Evolutionary conservation across 2,797 vertebrate species (phyloP).

Genomic region (Phoeniculus purpureus): DNA sequence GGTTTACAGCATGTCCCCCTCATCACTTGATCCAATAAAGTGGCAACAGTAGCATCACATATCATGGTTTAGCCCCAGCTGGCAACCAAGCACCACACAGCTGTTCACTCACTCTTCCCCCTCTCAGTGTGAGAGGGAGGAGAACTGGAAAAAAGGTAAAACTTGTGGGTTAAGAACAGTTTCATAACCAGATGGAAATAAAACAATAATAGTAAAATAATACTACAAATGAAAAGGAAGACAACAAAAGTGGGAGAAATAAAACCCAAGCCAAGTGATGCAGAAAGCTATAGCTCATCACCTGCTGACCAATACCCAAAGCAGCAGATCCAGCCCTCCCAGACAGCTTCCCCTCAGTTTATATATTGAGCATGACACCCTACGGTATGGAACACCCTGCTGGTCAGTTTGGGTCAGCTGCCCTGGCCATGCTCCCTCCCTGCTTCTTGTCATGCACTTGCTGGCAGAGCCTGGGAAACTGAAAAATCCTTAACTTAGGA

Average conservation of each 20-base stretch:
- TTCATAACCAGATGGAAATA: background rate
- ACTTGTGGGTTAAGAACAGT: background rate
- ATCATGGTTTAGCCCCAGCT: background rate
- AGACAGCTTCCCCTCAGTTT: no score
- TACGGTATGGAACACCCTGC: background rate
- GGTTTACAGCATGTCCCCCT: background rate
- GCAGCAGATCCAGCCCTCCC: background rate
- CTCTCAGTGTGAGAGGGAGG: background rate
- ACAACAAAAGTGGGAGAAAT: no score
- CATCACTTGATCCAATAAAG: background rate
- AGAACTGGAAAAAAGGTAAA: background rate
- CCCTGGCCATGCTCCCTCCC: background rate
- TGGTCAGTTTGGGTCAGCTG: background rate
- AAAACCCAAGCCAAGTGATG: background rate
- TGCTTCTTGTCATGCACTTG: no score
- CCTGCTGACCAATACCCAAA: background rate
- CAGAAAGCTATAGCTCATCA: no score
- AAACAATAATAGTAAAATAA: background rate
- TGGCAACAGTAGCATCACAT: background rate
- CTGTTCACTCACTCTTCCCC: background rate
- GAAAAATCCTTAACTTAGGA: background rate
- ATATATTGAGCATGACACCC: no score
- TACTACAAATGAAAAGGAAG: background rate
- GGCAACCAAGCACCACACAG: background rate
- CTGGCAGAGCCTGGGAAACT: background rate